Evolutionary conservation across 2,797 vertebrate genomes (phyloP).

Genomic region (Kryptopterus vitreolus): DNA sequence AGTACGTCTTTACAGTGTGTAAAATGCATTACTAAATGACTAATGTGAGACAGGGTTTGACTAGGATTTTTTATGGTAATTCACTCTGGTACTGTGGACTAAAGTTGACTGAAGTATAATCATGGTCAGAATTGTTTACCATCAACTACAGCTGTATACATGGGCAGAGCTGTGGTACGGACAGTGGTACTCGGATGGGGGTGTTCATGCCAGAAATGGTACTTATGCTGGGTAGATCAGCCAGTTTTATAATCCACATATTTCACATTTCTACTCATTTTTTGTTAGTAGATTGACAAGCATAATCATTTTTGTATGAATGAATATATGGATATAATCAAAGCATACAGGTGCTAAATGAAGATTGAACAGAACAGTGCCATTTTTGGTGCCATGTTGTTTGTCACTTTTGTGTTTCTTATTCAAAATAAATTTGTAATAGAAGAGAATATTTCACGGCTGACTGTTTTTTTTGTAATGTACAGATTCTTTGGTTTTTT

Average conservation of each 20-base stretch:
- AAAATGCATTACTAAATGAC: constrained; percentile 25
- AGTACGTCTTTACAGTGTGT: constrained; percentile 16
- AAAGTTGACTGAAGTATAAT: constrained; percentile 19
- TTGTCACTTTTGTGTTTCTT: constrained; percentile 70
- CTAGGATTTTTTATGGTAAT: background rate
- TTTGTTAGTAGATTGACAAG: constrained; percentile 42
- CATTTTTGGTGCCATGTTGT: constrained; percentile 65
- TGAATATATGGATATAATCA: constrained; percentile 57
- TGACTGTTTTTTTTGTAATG: background rate
- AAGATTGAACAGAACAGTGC: constrained; percentile 62
- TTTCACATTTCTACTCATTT: constrained; percentile 45
- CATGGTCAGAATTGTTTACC: constrained; percentile 17
- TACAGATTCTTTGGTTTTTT: background rate
- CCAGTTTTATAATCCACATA: constrained; percentile 36
- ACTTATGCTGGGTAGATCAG: constrained; percentile 44
- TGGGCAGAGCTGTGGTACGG: constrained; percentile 33
- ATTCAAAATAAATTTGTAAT: constrained; percentile 76
- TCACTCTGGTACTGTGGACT: constrained; percentile 25
- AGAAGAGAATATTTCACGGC: constrained; percentile 18
- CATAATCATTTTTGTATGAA: constrained; percentile 50
- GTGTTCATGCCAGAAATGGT: constrained; percentile 47
- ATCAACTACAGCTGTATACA: constrained; percentile 24
- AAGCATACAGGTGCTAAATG: constrained; percentile 56
- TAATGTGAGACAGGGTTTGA: constrained; percentile 46
- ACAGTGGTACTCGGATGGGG: constrained; percentile 37